A percentile compares a stretch with the other conserved stretches of the same genome.
Conservation (phyloP, 2,888 invertebrate genomes). For the Lamproptera curius region DNA sequence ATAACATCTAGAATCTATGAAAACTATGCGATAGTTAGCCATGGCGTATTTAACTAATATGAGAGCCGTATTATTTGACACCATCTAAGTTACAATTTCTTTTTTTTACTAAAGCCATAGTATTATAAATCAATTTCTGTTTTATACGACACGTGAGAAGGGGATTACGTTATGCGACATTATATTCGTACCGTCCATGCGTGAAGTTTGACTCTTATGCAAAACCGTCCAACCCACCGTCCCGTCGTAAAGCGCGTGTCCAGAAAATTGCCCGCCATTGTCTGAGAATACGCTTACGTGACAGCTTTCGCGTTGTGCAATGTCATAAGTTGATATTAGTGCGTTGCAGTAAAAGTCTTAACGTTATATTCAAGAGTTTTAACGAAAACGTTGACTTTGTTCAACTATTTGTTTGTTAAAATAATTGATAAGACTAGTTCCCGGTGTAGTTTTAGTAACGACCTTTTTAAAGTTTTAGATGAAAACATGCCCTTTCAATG, state of each 20-base stretch:
- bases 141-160: not conserved
- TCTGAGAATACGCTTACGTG: not conserved
- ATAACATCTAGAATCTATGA: too few relatives aligned
- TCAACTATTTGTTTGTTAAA: not conserved
- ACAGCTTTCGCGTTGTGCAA: conserved; percentile 2
- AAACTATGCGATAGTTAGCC: too few relatives aligned
- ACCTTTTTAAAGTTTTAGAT: too few relatives aligned
- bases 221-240: not conserved
- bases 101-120: too few relatives aligned
- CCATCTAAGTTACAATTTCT: too few relatives aligned
- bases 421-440: not conserved
- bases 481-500: too few relatives aligned
- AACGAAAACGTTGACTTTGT: not conserved
- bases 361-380: not conserved
- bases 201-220: conserved; percentile 1
- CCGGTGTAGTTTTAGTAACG: not conserved
- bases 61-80: too few relatives aligned
- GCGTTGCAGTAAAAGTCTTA: too few relatives aligned
- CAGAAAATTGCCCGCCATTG: conserved; percentile 14
- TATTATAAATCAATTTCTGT: too few relatives aligned
- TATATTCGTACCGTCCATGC: conserved; percentile 1
- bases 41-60: too few relatives aligned
- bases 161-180: not conserved
- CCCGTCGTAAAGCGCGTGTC: not conserved
- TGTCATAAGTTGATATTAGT: too few relatives aligned